These are phyloP conservation scores for Oceanodroma tethys DNA, from an alignment of 2,113 vertebrate species.

Conservation along the genomic window DNA sequence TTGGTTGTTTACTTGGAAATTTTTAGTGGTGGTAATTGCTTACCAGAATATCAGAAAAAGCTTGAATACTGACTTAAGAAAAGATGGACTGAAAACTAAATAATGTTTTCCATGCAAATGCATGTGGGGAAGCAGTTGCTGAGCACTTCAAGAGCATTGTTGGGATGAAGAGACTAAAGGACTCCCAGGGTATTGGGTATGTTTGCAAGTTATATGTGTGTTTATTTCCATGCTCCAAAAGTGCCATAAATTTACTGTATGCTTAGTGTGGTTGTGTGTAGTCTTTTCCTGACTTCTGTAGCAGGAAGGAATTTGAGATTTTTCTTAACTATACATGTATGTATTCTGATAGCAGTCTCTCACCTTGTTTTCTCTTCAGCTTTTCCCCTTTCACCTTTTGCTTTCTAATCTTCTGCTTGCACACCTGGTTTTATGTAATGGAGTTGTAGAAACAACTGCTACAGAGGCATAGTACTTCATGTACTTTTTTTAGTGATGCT, in stretches of 20 bases:
- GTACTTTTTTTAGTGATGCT: not conserved
- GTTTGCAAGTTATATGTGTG: not conserved
- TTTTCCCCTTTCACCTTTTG: not conserved
- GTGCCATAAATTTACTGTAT: not conserved
- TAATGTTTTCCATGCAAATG: not conserved
- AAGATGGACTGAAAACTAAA: not conserved
- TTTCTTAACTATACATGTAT: accelerated
- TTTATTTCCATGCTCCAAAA: not conserved
- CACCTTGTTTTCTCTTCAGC: not conserved
- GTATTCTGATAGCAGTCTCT: not conserved
- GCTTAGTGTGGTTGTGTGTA: not conserved
- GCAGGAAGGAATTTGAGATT: not conserved
- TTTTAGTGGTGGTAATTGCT: not conserved
- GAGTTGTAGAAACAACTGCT: not conserved
- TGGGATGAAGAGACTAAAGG: not conserved
- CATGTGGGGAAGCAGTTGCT: not conserved
- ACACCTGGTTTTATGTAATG: not conserved
- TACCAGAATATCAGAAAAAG: not conserved
- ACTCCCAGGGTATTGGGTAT: not conserved
- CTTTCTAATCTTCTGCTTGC: not conserved
- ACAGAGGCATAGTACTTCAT: not conserved
- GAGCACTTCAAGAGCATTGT: not conserved
- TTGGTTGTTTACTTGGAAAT: not conserved
- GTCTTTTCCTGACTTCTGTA: not conserved
- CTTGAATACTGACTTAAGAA: not conserved